These are phyloP conservation scores for Gallinago paraguaiae DNA, from an alignment of 2,113 vertebrate species.

Conservation along the genomic window DNA sequence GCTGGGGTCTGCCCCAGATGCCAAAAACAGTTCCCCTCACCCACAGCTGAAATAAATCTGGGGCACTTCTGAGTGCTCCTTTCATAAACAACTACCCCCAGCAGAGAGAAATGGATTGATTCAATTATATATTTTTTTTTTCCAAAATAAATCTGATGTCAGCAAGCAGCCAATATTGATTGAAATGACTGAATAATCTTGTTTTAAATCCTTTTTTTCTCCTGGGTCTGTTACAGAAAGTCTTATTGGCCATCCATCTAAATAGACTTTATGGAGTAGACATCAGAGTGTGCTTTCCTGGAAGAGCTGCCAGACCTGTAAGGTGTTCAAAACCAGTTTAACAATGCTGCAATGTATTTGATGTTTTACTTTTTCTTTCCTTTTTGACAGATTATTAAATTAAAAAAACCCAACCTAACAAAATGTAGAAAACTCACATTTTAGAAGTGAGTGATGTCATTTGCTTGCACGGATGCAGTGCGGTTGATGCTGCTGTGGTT, in stretches of 20 bases:
- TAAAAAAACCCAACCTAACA: background rate
- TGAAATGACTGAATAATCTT: background rate
- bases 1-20: fast-evolving
- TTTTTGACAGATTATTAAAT: background rate
- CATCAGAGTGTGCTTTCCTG: background rate
- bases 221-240: background rate
- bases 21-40: background rate
- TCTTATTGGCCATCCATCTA: background rate
- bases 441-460: background rate
- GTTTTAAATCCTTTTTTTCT: background rate
- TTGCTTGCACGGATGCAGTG: background rate
- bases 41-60: background rate
- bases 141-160: background rate
- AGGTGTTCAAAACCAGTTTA: background rate
- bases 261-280: background rate
- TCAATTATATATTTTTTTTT: background rate
- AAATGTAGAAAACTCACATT: background rate
- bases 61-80: background rate
- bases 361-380: background rate
- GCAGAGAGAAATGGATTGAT: background rate
- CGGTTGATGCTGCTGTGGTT: background rate
- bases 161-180: background rate
- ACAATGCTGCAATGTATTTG: background rate
- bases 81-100: background rate
- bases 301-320: background rate